These are phyloP conservation scores for Phylloscopus whistleri DNA, from an alignment of 2,113 vertebrate genomes.

Conservation along the genomic window DNA sequence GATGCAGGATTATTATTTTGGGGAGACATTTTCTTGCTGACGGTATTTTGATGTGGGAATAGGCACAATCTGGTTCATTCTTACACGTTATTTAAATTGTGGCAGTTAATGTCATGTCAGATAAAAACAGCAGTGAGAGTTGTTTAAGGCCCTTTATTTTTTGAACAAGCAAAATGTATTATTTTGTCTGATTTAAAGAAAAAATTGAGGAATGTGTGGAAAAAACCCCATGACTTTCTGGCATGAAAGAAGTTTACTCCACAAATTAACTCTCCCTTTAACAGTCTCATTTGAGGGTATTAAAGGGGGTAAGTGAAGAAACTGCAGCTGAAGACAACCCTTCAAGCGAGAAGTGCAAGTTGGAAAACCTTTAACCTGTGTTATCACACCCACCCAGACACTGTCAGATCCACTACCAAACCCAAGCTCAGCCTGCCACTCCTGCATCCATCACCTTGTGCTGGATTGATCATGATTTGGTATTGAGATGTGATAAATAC, in stretches of 20 bases:
- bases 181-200: background rate
- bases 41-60: background rate
- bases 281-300: background rate
- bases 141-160: background rate
- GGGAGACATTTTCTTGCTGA: background rate
- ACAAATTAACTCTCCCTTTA: background rate
- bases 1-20: background rate
- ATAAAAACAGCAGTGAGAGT: background rate
- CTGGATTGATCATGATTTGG: background rate
- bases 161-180: background rate
- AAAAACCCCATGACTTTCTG: background rate
- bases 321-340: background rate
- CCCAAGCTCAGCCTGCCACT: background rate
- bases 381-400: background rate
- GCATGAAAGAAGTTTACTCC: background rate
- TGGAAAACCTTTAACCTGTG: background rate
- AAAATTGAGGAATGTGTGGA: background rate
- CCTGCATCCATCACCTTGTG: background rate
- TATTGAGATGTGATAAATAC: constrained; percentile 33
- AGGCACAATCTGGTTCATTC: background rate
- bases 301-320: background rate
- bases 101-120: background rate
- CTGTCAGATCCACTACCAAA: background rate
- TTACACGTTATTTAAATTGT: background rate
- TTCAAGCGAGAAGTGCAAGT: background rate